Conservation (phyloP, 2,888 invertebrate genomes). For the Euclidia mi region DNA sequence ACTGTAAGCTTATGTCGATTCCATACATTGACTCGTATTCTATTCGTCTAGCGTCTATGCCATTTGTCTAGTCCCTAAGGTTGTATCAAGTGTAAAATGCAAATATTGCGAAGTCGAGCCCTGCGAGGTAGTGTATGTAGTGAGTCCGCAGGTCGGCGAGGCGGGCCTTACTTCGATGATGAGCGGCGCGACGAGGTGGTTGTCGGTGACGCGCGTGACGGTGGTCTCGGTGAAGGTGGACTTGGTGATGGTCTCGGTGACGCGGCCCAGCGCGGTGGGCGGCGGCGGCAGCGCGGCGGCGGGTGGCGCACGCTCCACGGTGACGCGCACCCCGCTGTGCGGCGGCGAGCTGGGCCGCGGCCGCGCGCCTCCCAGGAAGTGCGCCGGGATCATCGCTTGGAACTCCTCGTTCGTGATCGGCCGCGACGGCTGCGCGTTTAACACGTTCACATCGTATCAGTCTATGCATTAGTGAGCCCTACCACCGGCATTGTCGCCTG, state of each 20-base stretch:
- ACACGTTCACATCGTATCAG: constrained; percentile 87
- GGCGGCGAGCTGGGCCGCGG: constrained; percentile 59
- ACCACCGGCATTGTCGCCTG: constrained; percentile 15
- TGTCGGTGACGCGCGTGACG: constrained; percentile 98
- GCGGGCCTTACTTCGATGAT: constrained; percentile 96
- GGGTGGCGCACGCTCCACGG: constrained; percentile 92
- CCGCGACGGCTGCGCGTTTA: constrained; percentile 92
- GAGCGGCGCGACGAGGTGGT: constrained; percentile 95
- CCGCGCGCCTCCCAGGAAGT: constrained; percentile 92
- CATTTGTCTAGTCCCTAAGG: no score
- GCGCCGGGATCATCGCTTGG: constrained; percentile 98
- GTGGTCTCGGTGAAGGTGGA: constrained; percentile 98
- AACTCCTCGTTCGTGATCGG: constrained; percentile 98
- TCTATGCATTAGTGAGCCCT: constrained; percentile 45
- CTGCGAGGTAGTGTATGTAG: no score
- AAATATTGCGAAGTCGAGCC: neutral
- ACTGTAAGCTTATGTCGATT: no score
- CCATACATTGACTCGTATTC: no score
- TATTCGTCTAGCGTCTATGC: no score
- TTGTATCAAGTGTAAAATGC: neutral
- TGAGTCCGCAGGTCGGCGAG: no score
- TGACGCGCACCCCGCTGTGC: constrained; percentile 93
- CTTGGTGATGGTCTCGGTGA: constrained; percentile 98
- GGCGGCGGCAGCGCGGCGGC: constrained; percentile 94
- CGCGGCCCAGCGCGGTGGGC: constrained; percentile 95